Base-by-base conservation (phyloP, 2,888 invertebrate species). In the Notocelia uddmanniana region DNA sequence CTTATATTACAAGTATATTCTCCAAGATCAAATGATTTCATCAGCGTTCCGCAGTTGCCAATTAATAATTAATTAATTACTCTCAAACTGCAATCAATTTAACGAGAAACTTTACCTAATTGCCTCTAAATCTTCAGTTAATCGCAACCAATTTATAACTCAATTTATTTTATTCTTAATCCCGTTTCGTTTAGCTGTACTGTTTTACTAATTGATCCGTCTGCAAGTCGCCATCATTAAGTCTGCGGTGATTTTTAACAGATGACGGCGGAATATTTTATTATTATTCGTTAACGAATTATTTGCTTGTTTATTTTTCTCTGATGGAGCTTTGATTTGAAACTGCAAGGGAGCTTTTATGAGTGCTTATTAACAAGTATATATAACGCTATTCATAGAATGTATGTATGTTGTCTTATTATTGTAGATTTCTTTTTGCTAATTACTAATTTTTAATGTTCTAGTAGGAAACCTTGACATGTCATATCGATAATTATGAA, bases 91-190 rank as follows among this genome's bases (percentile, higher is more conserved):
- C 75, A 79, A 82, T 81, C 79, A 78, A 77, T 80, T 78, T 76
- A 74, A 72, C 66, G 31, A 58, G 72, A 79, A 83, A 83, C 78
- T 83, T 84, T 75, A 75, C 75, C 79, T 82, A 84, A 84, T 82
- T 83, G 80, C 80, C 76, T 74, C 74, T 78, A 81, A 81, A 81
- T 80, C 79, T 81, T 64, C 74, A 78, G 77, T 76, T 77, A 80
- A 83, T 82, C 76, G 77, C 67, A 73, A 77, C 75, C 80, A 82
- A 83, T 81, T 83, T 81, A 79, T 80, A 81, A 74, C 78, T 78
- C 76, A 77, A 79, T 79, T 77, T 76, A 77, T 80, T 83, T 80
- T 76, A 81, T 79, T 83, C 80, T 80, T 81, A 81, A 81, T 80
- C 78, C 73, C 71, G 55, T 54, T 34, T 37, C 45, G 71, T 19